Evolutionary conservation across 2,888 invertebrate genomes (phyloP).

Genomic region (Cheilosia vulpina): DNA sequence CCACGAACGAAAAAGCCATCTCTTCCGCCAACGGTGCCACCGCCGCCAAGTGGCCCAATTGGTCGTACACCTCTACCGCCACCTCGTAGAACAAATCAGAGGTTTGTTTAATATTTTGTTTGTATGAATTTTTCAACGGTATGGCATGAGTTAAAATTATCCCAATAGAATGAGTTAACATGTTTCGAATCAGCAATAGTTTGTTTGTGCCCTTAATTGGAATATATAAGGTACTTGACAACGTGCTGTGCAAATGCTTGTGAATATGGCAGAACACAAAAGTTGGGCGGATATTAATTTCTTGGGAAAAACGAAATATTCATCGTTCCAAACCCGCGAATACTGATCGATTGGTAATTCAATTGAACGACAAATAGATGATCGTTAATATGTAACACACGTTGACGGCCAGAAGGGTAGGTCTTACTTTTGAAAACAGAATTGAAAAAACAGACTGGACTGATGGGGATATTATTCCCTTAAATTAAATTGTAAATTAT

Average conservation of each 20-base stretch:
- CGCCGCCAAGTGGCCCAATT: slow-evolving; percentile 75
- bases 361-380: too few species aligned
- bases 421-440: too few species aligned
- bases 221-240: background rate
- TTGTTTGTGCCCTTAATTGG: too few species aligned
- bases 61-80: slow-evolving; percentile 81
- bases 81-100: slow-evolving; percentile 81
- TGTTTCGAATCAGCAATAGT: slow-evolving; percentile 10
- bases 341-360: too few species aligned
- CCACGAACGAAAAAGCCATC: slow-evolving; percentile 80
- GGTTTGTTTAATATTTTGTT: slow-evolving; percentile 78
- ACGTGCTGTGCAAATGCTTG: slow-evolving; percentile 38
- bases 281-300: background rate
- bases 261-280: background rate
- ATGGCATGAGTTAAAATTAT: slow-evolving; percentile 18
- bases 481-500: too few species aligned
- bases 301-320: too few species aligned
- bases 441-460: too few species aligned
- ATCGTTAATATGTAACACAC: too few species aligned
- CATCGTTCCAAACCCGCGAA: too few species aligned
- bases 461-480: too few species aligned
- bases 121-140: slow-evolving; percentile 18
- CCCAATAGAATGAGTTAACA: slow-evolving; percentile 21
- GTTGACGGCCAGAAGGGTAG: too few species aligned
- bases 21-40: slow-evolving; percentile 76